Conservation (phyloP, 2,113 vertebrate species). For the Caranx melampygus region DNA sequence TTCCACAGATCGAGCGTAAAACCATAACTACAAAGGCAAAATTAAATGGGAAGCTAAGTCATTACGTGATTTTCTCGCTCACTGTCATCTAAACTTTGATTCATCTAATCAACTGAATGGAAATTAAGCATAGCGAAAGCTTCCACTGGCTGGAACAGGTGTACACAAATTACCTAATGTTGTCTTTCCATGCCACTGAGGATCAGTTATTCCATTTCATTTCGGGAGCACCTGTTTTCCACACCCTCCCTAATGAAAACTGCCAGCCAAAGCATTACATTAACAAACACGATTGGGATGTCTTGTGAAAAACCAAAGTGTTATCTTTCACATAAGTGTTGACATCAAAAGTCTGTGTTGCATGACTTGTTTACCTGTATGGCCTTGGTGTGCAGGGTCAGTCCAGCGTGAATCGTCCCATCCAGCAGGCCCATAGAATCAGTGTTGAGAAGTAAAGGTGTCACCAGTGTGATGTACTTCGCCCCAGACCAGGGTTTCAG, state of each 20-base stretch:
- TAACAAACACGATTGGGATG: neutral
- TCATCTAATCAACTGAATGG: conserved; percentile 36
- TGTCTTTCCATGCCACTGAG: conserved; percentile 19
- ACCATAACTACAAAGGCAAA: neutral
- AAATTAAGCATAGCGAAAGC: conserved; percentile 8
- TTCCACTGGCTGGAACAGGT: neutral
- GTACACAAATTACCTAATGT: neutral
- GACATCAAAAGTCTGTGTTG: neutral
- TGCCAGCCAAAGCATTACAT: neutral
- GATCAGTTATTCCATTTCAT: conserved; percentile 14
- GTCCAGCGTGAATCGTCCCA: conserved; percentile 87
- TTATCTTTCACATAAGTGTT: neutral
- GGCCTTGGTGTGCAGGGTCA: conserved; percentile 85
- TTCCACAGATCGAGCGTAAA: conserved; percentile 12
- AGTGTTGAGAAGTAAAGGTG: conserved; percentile 89
- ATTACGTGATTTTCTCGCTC: conserved; percentile 16
- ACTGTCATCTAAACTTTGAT: neutral
- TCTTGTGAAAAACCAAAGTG: neutral
- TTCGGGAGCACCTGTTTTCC: conserved; percentile 20
- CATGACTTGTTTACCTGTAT: conserved; percentile 84
- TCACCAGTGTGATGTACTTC: conserved; percentile 91
- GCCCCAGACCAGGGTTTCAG: conserved; percentile 95
- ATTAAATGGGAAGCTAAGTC: conserved; percentile 3
- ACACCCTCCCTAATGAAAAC: conserved; percentile 33
- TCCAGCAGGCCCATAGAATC: conserved; percentile 89